Conservation (phyloP, 2,113 vertebrate genomes). For the Leuciscus idus region DNA sequence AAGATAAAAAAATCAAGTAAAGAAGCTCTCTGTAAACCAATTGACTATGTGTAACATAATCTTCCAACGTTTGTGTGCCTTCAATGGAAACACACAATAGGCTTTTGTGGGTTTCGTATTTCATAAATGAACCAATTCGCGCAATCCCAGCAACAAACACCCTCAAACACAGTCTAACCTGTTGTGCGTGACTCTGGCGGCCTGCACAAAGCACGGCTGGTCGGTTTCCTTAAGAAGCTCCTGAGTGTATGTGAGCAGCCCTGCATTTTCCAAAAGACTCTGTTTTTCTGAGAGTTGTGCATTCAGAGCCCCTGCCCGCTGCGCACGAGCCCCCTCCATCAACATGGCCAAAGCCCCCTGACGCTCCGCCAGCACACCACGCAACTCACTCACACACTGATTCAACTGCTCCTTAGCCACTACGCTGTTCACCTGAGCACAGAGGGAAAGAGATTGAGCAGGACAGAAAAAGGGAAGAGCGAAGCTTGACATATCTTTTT, state of each 20-base stretch:
- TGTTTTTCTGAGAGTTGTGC: constrained; percentile 85
- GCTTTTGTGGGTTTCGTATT: not conserved
- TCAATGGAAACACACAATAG: not conserved
- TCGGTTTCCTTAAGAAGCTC: constrained; percentile 95
- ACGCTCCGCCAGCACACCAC: constrained; percentile 84
- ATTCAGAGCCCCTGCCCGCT: constrained; percentile 79
- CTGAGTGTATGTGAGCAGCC: constrained; percentile 90
- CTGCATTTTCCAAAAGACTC: constrained; percentile 88
- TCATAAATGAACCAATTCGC: not conserved
- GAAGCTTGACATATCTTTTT: not conserved
- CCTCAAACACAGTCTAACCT: constrained; percentile 73
- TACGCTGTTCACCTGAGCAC: constrained; percentile 81
- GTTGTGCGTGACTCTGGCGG: constrained; percentile 88
- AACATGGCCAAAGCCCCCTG: constrained; percentile 79
- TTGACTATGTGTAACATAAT: constrained; percentile 1
- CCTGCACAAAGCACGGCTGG: constrained; percentile 93
- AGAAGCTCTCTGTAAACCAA: not conserved
- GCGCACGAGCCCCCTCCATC: constrained; percentile 84
- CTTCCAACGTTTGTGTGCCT: not conserved
- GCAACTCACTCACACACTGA: constrained; percentile 84
- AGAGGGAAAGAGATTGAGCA: not conserved
- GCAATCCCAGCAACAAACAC: not conserved
- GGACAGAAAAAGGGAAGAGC: not conserved
- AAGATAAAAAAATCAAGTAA: not conserved
- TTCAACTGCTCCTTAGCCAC: constrained; percentile 87